These are phyloP conservation scores for Cyclophora albipunctata DNA, from an alignment of 2,888 invertebrate genomes.

Conservation along the genomic window DNA sequence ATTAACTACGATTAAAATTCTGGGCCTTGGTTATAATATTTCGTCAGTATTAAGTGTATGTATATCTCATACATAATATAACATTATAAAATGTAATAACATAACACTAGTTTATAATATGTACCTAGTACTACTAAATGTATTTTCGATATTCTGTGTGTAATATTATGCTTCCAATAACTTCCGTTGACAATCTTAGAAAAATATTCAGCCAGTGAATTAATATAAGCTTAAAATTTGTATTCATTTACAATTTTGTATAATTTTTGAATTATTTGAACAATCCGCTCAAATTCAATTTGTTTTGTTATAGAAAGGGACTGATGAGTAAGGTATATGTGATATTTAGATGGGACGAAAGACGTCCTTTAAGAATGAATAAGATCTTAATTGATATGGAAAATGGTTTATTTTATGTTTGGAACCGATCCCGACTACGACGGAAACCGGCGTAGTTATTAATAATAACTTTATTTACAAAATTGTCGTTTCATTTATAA, in stretches of 20 bases:
- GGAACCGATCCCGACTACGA: background rate
- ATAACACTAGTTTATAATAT: background rate
- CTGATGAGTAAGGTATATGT: constrained; percentile 63
- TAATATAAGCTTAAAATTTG: no score
- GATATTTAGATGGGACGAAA: constrained; percentile 48
- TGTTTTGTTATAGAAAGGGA: constrained; percentile 23
- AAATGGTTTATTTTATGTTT: background rate
- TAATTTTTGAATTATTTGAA: background rate
- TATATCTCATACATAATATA: background rate
- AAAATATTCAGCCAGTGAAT: no score
- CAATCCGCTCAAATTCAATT: background rate
- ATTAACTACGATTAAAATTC: no score
- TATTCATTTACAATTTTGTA: no score
- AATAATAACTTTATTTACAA: no score
- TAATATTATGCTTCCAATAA: no score
- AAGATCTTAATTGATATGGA: background rate
- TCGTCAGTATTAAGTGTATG: background rate
- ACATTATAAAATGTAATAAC: constrained; percentile 1
- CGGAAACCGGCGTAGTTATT: background rate
- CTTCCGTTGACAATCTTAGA: no score
- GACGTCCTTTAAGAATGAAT: background rate
- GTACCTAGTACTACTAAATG: no score
- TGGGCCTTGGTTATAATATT: background rate
- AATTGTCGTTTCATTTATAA: no score
- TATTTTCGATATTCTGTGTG: no score